Base-by-base conservation (phyloP, 1,140 invertebrate genomes). In the Drosophila pseudoobscura region DNA sequence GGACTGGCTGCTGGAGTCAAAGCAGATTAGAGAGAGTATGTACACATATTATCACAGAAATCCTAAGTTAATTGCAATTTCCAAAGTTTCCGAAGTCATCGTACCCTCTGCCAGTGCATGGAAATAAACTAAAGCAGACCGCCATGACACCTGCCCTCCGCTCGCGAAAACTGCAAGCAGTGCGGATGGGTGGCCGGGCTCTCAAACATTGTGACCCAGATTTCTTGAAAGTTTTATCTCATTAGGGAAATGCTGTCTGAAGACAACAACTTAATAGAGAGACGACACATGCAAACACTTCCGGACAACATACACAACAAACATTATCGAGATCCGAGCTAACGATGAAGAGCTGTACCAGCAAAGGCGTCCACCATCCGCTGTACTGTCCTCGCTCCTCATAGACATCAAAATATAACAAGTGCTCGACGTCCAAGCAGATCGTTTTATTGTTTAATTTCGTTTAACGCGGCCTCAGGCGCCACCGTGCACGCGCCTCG, bases 401-500 rank as follows among this genome's bases (percentile, higher is more conserved):
- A 44, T 47, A 54, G 47, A 57, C 64, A 74, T 57, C 17, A 68
- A 44, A 72, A 49, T 50, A 39, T 47, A 70, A 24, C 31, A 50
- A 5, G 49, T 46, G 5, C 2, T 44, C 54, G 43, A 13, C 60
- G 57, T 51, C 71, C 45, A 57, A 59, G 31, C 62, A 56, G 47
- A 75, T 53, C 62, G 56, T 65, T 65, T 77, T 60, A 66, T 85
- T 85, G 68, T 80, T 85, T 79, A 70, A 77, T 85, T 85, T 85
- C 47, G 73, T 74, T 85, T 61, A 79, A 75, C 62, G 78, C 62
- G 60, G 35, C 76, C 57, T 52, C 50, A 62, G 80, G 80, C 80
- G 80, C 80, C 80, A 85, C 73, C 54, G 73, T 77, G 73, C 80
- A 76, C 72, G 76, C 66, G 80, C 76, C 70, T 77, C 80, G 68